Evolutionary conservation across 1,140 invertebrate species (phyloP).

Genomic region (Tetragnatha versicolor): DNA sequence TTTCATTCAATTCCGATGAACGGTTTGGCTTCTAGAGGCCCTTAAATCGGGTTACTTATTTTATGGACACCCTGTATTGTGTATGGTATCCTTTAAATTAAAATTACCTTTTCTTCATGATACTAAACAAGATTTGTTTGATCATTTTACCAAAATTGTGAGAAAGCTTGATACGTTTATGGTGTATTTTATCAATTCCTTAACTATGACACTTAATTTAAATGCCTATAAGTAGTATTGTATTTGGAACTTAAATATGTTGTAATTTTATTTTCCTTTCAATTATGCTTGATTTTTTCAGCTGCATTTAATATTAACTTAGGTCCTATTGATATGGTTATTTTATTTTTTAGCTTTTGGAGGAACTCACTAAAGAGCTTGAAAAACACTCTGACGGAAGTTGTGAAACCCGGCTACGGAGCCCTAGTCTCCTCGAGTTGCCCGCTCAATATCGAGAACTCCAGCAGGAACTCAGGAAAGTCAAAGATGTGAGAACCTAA

Average conservation of each 20-base stretch:
- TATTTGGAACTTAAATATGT: neutral
- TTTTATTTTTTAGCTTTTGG: slow-evolving; percentile 59
- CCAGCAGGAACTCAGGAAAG: slow-evolving; percentile 67
- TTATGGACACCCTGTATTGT: too few relatives aligned
- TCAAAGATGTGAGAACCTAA: slow-evolving; percentile 71
- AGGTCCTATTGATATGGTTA: neutral
- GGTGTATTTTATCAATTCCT: too few relatives aligned
- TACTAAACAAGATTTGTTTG: too few relatives aligned
- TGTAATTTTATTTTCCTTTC: neutral
- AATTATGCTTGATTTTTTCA: neutral
- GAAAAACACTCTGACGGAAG: slow-evolving; percentile 62
- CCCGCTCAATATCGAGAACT: slow-evolving; percentile 61
- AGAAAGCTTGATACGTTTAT: too few relatives aligned
- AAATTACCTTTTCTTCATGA: too few relatives aligned
- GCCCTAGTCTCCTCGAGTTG: slow-evolving; percentile 51
- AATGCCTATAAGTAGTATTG: neutral
- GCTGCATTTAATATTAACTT: too few relatives aligned
- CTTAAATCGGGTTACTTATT: too few relatives aligned
- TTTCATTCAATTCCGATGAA: too few relatives aligned
- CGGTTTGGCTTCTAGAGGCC: too few relatives aligned
- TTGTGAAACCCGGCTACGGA: slow-evolving; percentile 57
- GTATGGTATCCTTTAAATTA: too few relatives aligned
- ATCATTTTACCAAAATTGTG: too few relatives aligned
- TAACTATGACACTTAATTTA: neutral
- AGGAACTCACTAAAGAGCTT: slow-evolving; percentile 65